phyloP scores from a whole-genome alignment of 1,140 invertebrate genomes.

The Procambarus virginalis region DNA sequence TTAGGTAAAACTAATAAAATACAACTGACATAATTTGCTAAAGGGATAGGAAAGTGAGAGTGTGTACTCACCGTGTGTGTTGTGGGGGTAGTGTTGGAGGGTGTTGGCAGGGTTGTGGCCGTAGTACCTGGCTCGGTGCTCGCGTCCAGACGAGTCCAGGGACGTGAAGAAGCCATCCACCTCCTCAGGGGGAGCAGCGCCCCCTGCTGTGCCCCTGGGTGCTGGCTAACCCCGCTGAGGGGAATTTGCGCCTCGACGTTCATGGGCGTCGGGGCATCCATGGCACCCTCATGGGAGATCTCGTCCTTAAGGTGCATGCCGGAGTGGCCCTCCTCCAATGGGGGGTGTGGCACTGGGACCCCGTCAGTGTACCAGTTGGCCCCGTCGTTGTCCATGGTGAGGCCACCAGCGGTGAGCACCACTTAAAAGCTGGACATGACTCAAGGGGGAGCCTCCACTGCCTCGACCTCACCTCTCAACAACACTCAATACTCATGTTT shows the following conservation, averaged over 20 bases:
- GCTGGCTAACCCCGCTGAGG: slow-evolving; percentile 13
- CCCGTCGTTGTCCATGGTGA: slow-evolving; percentile 33
- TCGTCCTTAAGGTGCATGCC: slow-evolving; percentile 38
- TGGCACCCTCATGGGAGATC: neutral
- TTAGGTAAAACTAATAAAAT: too few relatives aligned
- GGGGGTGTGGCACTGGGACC: neutral
- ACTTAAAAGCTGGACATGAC: neutral
- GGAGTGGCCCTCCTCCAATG: slow-evolving; percentile 11
- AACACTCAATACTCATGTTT: too few relatives aligned
- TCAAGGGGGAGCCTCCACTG: neutral
- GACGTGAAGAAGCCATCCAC: slow-evolving; percentile 61
- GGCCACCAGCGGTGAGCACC: neutral
- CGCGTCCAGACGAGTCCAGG: slow-evolving; percentile 52
- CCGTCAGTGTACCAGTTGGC: slow-evolving; percentile 21
- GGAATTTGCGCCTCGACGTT: slow-evolving; percentile 26
- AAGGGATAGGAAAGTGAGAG: neutral
- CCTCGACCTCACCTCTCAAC: neutral
- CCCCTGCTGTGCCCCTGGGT: slow-evolving; percentile 42
- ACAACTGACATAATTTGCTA: too few relatives aligned
- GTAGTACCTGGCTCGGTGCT: slow-evolving; percentile 55
- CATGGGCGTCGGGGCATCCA: slow-evolving; percentile 32
- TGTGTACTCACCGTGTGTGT: slow-evolving; percentile 51
- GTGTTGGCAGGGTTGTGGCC: slow-evolving; percentile 35
- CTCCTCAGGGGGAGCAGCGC: slow-evolving; percentile 55
- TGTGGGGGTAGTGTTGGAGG: slow-evolving; percentile 53